phyloP scores from a whole-genome alignment of 2,797 vertebrate species.

The Neosilurus mollespiculum region DNA sequence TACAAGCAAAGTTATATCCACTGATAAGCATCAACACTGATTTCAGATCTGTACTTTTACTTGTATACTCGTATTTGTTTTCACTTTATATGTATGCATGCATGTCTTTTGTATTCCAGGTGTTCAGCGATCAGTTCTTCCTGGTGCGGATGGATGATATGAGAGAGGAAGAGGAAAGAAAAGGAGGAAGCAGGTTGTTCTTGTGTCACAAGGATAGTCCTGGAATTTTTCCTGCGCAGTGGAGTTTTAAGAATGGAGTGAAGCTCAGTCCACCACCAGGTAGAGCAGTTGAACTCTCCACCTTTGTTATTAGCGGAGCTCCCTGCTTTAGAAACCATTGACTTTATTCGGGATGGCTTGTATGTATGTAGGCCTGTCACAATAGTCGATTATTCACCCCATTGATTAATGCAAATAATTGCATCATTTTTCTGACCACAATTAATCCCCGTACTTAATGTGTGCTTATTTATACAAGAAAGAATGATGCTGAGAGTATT shows the following conservation, averaged over 20 bases:
- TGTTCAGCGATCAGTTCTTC: conserved; percentile 88
- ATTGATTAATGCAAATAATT: too few species aligned
- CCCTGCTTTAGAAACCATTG: background rate
- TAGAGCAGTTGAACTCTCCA: background rate
- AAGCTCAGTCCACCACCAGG: conserved; percentile 87
- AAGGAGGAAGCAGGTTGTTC: conserved; percentile 68
- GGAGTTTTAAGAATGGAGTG: conserved; percentile 93
- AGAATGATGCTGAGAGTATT: too few species aligned
- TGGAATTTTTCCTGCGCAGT: conserved; percentile 90
- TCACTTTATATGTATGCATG: background rate
- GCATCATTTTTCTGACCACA: too few species aligned
- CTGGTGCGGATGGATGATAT: conserved; percentile 88
- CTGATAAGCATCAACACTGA: background rate
- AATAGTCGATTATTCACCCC: too few species aligned
- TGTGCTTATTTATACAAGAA: too few species aligned
- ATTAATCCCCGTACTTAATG: too few species aligned
- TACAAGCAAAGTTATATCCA: background rate
- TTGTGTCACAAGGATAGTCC: conserved; percentile 85
- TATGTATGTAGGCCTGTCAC: too few species aligned
- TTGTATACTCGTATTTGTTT: background rate
- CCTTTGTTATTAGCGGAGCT: background rate
- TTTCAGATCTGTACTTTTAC: background rate
- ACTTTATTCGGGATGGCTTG: background rate
- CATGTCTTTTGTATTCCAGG: conserved; percentile 69
- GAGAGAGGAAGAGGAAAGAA: conserved; percentile 69